These are phyloP conservation scores for Caenorhabditis virilis DNA, from an alignment of 2,888 invertebrate species.

Conservation along the genomic window DNA sequence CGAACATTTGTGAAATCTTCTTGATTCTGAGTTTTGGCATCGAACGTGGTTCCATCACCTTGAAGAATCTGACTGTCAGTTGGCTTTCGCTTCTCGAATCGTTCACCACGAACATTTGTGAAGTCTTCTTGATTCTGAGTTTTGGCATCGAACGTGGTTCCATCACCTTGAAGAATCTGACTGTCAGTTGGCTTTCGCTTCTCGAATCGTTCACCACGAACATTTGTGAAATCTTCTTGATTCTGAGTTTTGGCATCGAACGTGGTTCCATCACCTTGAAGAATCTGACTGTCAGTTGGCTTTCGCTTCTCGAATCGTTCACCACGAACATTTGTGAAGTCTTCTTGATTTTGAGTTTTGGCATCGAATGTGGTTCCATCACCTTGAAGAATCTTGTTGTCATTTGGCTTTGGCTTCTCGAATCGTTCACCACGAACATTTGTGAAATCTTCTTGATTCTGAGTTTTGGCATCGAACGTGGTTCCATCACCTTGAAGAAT, in stretches of 20 bases:
- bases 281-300: constrained; percentile 6
- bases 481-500: constrained; percentile 36
- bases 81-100: constrained; percentile 7
- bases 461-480: constrained; percentile 18
- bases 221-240: constrained; percentile 9
- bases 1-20: constrained; percentile 22
- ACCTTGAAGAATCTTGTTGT: constrained; percentile 37
- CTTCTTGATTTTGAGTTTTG: constrained; percentile 30
- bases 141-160: constrained; percentile 7
- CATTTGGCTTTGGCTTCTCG: constrained; percentile 15
- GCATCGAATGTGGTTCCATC: constrained; percentile 29
- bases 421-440: constrained; percentile 12
- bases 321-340: constrained; percentile 8
- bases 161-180: constrained; percentile 10
- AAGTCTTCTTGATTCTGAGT: constrained; percentile 18
- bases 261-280: constrained; percentile 12
- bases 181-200: constrained; percentile 8
- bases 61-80: constrained; percentile 7
- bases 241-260: constrained; percentile 19
- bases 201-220: constrained; percentile 8
- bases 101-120: constrained; percentile 5
- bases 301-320: constrained; percentile 10
- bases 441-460: constrained; percentile 20
- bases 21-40: constrained; percentile 23
- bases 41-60: constrained; percentile 24